phyloP scores from a whole-genome alignment of 2,113 vertebrate species.

The Crotalus viridis region DNA sequence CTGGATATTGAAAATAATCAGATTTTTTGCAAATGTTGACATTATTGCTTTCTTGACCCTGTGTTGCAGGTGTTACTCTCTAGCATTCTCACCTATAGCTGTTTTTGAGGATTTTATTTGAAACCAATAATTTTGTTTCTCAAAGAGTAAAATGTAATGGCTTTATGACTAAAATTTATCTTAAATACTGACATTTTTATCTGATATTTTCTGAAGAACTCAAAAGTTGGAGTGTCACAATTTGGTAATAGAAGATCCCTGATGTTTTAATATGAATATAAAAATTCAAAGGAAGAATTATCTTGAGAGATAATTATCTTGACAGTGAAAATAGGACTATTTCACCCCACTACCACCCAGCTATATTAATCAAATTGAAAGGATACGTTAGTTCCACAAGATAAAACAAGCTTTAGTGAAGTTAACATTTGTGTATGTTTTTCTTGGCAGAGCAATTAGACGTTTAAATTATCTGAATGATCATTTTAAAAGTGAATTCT shows the following conservation, averaged over 20 bases:
- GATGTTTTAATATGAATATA: not conserved
- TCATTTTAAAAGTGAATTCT: not conserved
- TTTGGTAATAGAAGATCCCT: not conserved
- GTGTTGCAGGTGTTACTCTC: constrained; percentile 1
- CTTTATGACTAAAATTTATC: constrained; percentile 1
- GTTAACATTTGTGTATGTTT: not conserved
- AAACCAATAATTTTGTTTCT: constrained; percentile 9
- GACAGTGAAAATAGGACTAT: too few relatives aligned
- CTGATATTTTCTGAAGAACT: not conserved
- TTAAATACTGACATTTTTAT: not conserved
- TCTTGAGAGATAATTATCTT: not conserved
- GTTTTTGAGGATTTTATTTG: not conserved
- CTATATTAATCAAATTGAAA: not conserved
- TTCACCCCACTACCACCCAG: not conserved
- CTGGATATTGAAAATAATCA: not conserved
- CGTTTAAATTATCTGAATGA: not conserved
- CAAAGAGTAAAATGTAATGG: constrained; percentile 8
- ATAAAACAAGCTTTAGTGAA: not conserved
- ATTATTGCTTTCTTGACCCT: not conserved
- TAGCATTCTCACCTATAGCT: not conserved
- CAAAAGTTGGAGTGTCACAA: not conserved
- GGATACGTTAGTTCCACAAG: not conserved
- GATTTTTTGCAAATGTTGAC: not conserved
- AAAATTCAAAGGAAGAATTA: not conserved
- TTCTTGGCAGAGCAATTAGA: not conserved